Conservation (phyloP, 2,113 vertebrate genomes). For the Hippoglossus stenolepis region DNA sequence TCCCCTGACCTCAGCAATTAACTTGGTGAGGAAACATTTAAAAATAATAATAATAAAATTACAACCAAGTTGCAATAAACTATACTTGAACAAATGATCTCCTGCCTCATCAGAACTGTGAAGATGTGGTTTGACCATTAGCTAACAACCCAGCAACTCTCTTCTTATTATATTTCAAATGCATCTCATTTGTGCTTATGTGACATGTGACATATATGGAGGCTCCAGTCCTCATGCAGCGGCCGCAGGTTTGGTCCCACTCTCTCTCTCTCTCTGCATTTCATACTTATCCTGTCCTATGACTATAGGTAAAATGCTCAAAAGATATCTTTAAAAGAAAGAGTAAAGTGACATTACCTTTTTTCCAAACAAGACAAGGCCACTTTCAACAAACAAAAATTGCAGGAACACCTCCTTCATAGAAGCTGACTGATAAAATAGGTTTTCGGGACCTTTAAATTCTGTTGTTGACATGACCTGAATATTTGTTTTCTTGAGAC, state of each 20-base stretch:
- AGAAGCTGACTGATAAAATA: not conserved
- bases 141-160: too few relatives aligned
- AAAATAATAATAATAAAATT: not conserved
- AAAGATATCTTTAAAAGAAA: too few relatives aligned
- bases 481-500: conserved; percentile 15
- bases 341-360: not conserved
- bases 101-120: too few relatives aligned
- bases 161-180: not conserved
- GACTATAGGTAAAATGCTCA: too few relatives aligned
- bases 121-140: too few relatives aligned
- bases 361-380: not conserved
- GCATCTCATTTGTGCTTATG: not conserved
- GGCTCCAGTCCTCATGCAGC: too few relatives aligned
- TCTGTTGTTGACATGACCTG: conserved; percentile 21
- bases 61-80: not conserved
- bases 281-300: too few relatives aligned
- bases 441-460: not conserved
- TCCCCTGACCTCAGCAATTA: conserved; percentile 23
- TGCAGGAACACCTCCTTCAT: not conserved
- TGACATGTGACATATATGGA: not conserved
- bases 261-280: too few relatives aligned
- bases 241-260: too few relatives aligned
- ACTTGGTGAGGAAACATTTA: not conserved
- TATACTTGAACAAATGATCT: not conserved
- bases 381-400: not conserved